These are phyloP conservation scores for Zosterops pallidus DNA, from an alignment of 2,113 vertebrate genomes.

Conservation along the genomic window DNA sequence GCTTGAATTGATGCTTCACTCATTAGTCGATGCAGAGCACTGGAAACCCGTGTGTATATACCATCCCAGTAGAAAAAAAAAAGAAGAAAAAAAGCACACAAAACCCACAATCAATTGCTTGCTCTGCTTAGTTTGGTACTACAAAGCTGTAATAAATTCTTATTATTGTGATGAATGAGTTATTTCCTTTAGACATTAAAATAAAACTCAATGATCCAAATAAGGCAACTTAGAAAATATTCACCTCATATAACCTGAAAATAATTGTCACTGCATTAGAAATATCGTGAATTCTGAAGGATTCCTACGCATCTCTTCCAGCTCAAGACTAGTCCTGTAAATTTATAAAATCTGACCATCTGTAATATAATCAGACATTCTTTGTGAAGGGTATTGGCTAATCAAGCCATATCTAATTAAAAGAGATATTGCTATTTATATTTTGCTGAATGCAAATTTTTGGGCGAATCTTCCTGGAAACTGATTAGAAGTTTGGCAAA, in stretches of 20 bases:
- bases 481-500: neutral
- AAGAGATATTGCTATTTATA: neutral
- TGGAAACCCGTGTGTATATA: neutral
- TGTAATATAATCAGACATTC: neutral
- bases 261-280: neutral
- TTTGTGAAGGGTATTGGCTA: neutral
- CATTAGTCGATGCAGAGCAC: neutral
- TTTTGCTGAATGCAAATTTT: neutral
- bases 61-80: neutral
- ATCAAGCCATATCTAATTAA: neutral
- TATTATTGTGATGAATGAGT: neutral
- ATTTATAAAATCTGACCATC: neutral
- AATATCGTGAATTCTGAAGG: neutral
- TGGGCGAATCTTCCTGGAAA: neutral
- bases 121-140: neutral
- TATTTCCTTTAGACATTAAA: neutral
- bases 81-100: neutral
- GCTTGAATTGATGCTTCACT: neutral
- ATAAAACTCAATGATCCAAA: neutral
- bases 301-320: neutral
- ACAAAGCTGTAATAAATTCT: neutral
- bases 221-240: neutral
- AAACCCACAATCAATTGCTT: neutral
- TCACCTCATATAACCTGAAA: neutral
- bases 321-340: neutral